A percentile compares a stretch with the other conserved stretches of the same genome.
Conservation (phyloP, 1,140 invertebrate genomes). For the Plectrocnemia conspersa region DNA sequence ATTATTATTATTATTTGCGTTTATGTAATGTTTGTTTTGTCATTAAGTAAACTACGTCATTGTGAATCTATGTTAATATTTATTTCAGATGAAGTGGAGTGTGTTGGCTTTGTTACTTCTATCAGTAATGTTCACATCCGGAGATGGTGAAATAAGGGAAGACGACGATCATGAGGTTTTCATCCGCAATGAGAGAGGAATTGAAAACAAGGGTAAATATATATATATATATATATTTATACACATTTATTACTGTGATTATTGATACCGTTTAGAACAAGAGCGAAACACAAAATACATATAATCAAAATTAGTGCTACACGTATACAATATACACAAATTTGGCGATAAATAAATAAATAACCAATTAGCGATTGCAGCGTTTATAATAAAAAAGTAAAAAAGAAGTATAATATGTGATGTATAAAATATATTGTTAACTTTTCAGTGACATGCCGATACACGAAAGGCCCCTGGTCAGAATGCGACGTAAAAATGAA, state of each 20-base stretch:
- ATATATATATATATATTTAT: constrained; percentile 5
- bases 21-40: no score
- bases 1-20: no score
- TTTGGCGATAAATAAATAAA: no score
- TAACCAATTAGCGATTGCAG: no score
- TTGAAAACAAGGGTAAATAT: constrained; percentile 54
- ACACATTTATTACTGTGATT: no score
- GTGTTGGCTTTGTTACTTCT: constrained; percentile 40
- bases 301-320: no score
- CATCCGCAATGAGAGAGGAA: constrained; percentile 57
- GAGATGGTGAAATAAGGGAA: constrained; percentile 55
- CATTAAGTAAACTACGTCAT: background rate
- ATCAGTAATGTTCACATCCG: constrained; percentile 41
- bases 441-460: constrained; percentile 61
- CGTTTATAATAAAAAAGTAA: no score
- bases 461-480: constrained; percentile 77
- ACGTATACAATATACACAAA: no score
- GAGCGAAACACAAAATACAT: no score
- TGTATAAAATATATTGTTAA: no score
- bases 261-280: no score
- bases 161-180: constrained; percentile 60
- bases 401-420: no score
- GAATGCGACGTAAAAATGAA: constrained; percentile 81
- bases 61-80: constrained; percentile 2
- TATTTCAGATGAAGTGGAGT: constrained; percentile 36